A percentile compares a stretch with the other conserved stretches of the same genome.
Evolutionary conservation across 2,888 invertebrate genomes (phyloP).

Genomic region (Furcula furcula): DNA sequence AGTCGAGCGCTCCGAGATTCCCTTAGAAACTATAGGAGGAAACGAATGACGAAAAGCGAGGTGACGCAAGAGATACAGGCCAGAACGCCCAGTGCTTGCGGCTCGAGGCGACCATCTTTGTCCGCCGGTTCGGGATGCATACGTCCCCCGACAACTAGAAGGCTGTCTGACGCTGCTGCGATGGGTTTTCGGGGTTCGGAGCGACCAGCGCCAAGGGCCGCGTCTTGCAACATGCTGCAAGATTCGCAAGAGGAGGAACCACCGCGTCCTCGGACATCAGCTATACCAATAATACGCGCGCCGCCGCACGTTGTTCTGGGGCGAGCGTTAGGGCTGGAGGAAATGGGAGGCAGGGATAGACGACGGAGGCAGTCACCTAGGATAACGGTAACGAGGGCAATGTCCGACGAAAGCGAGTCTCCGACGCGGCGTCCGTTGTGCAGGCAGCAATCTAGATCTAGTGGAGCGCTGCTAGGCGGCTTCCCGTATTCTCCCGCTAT

Average conservation of each 20-base stretch:
- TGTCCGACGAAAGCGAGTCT: constrained; percentile 87
- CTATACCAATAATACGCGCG: constrained; percentile 75
- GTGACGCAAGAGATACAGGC: constrained; percentile 91
- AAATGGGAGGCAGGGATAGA: constrained; percentile 53
- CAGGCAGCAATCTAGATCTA: constrained; percentile 73
- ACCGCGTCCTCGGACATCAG: constrained; percentile 55
- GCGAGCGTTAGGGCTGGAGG: constrained; percentile 80
- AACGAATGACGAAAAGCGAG: constrained; percentile 89
- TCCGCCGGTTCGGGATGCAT: constrained; percentile 80
- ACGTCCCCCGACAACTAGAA: constrained; percentile 65
- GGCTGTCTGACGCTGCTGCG: constrained; percentile 70
- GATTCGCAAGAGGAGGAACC: constrained; percentile 79
- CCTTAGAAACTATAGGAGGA: constrained; percentile 89
- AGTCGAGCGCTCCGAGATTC: constrained; percentile 87
- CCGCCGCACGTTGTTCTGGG: constrained; percentile 84
- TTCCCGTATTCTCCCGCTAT: constrained; percentile 74
- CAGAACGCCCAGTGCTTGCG: constrained; percentile 89
- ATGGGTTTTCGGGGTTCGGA: constrained; percentile 66
- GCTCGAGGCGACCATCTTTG: constrained; percentile 87
- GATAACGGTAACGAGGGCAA: constrained; percentile 87
- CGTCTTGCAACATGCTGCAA: constrained; percentile 86
- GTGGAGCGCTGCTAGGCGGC: constrained; percentile 71
- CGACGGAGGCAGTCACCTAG: constrained; percentile 83
- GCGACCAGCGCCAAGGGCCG: constrained; percentile 81
- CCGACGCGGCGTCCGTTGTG: constrained; percentile 74